Conservation (phyloP, 2,797 vertebrate species). For the Acipenser transmontanus region DNA sequence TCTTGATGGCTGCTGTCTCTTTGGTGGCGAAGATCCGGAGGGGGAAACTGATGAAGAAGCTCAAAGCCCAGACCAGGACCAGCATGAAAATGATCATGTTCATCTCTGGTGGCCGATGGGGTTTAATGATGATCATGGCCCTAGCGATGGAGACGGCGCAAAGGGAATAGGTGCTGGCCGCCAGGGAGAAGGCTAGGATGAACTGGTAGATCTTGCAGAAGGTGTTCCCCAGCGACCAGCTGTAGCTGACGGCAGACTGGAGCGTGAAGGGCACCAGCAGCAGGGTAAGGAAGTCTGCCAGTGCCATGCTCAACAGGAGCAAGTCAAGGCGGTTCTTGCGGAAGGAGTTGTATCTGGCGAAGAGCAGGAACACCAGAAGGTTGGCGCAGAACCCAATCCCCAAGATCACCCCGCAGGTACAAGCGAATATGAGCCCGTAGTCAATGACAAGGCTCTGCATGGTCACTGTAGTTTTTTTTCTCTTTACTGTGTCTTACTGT, state of each 20-base stretch:
- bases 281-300: conserved; percentile 61
- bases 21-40: conserved; percentile 56
- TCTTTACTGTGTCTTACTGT: conserved; percentile 17
- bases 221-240: conserved; percentile 56
- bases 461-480: background rate
- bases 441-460: conserved; percentile 37
- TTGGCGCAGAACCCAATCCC: conserved; percentile 60
- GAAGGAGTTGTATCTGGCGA: conserved; percentile 58
- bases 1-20: conserved; percentile 39
- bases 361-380: conserved; percentile 62
- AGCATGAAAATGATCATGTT: conserved; percentile 55
- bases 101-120: conserved; percentile 50
- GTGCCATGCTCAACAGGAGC: conserved; percentile 63
- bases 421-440: conserved; percentile 60
- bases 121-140: conserved; percentile 60
- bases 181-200: conserved; percentile 60
- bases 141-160: conserved; percentile 62
- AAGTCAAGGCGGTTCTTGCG: conserved; percentile 61
- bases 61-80: conserved; percentile 54
- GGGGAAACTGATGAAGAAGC: conserved; percentile 60
- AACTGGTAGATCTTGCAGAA: conserved; percentile 72
- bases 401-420: conserved; percentile 59
- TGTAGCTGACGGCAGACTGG: conserved; percentile 49
- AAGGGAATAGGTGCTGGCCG: conserved; percentile 64
- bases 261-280: conserved; percentile 63